phyloP scores from a whole-genome alignment of 2,113 vertebrate genomes.

The Menidia beryllina region DNA sequence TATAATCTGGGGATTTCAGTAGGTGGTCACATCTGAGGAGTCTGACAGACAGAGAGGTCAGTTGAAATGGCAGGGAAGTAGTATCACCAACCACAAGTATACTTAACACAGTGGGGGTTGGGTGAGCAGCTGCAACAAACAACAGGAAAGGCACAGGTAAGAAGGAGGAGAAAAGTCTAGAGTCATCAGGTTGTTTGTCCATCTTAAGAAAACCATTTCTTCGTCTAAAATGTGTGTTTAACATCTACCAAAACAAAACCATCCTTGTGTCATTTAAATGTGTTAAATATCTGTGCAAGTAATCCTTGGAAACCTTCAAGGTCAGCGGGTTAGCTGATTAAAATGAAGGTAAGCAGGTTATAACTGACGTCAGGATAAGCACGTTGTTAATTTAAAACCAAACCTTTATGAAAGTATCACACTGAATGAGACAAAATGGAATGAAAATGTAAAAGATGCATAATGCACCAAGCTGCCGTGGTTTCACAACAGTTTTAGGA shows the following conservation, averaged over 20 bases:
- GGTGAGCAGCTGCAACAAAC: slow-evolving; percentile 43
- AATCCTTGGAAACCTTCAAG: background rate
- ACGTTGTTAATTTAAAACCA: background rate
- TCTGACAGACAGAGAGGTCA: slow-evolving; percentile 57
- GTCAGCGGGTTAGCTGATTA: slow-evolving; percentile 6
- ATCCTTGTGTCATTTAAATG: slow-evolving; percentile 5
- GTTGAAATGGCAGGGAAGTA: slow-evolving; percentile 45
- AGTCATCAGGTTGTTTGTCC: slow-evolving; percentile 5
- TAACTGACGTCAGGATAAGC: background rate
- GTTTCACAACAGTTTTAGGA: too few relatives aligned
- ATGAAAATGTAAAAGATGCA: background rate
- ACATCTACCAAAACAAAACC: background rate
- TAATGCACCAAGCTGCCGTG: background rate
- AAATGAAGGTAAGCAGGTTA: background rate
- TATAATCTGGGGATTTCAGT: slow-evolving; percentile 59
- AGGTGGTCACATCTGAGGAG: slow-evolving; percentile 65
- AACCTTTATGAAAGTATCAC: too few relatives aligned
- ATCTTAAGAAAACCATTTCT: background rate
- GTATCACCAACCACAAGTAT: slow-evolving; percentile 35
- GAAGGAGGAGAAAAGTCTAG: slow-evolving; percentile 3
- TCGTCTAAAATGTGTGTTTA: background rate
- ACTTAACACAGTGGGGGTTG: slow-evolving; percentile 24
- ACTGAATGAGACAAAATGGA: background rate
- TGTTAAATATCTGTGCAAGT: background rate
- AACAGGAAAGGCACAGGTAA: slow-evolving; percentile 1